Percentiles rank a stretch among this genome's conserved stretches.
phyloP scores from a whole-genome alignment of 2,888 invertebrate genomes.

The Crioceris asparagi region DNA sequence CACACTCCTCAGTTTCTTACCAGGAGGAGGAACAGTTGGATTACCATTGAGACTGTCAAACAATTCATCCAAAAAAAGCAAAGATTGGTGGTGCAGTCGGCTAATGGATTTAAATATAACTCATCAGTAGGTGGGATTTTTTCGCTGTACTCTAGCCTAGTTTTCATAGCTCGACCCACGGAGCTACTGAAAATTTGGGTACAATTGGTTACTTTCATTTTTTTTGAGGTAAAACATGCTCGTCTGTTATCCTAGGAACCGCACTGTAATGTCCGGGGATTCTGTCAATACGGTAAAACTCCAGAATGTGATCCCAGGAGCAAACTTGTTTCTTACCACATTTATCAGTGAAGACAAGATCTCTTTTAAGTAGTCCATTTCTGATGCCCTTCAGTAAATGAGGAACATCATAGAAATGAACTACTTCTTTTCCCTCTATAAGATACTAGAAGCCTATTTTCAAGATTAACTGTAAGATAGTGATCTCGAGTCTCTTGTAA shows the following conservation, averaged over 20 bases:
- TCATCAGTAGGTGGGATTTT: conserved; percentile 8
- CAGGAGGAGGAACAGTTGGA: conserved; percentile 2
- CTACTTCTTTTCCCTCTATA: conserved; percentile 15
- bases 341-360: conserved; percentile 14
- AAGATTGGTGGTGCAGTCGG: too few relatives aligned
- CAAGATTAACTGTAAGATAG: conserved; percentile 7
- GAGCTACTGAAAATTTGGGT: conserved; percentile 16
- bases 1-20: conserved; percentile 9
- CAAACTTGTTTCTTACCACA: too few relatives aligned
- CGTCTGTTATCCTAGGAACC: conserved; percentile 14
- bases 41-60: conserved; percentile 13
- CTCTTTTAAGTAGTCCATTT: conserved; percentile 13
- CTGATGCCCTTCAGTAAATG: conserved; percentile 17
- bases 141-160: conserved; percentile 5
- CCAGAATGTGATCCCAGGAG: conserved; percentile 13
- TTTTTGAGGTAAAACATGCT: conserved; percentile 11
- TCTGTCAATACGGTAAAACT: conserved; percentile 10
- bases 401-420: conserved; percentile 18
- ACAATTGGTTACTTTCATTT: conserved; percentile 15
- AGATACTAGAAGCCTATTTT: conserved; percentile 13
- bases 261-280: conserved; percentile 8
- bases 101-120: conserved; percentile 10
- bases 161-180: conserved; percentile 11
- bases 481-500: conserved; percentile 12
- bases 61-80: conserved; percentile 11